These are phyloP conservation scores for Maniola hyperantus DNA, from an alignment of 2,888 invertebrate species.

Conservation along the genomic window DNA sequence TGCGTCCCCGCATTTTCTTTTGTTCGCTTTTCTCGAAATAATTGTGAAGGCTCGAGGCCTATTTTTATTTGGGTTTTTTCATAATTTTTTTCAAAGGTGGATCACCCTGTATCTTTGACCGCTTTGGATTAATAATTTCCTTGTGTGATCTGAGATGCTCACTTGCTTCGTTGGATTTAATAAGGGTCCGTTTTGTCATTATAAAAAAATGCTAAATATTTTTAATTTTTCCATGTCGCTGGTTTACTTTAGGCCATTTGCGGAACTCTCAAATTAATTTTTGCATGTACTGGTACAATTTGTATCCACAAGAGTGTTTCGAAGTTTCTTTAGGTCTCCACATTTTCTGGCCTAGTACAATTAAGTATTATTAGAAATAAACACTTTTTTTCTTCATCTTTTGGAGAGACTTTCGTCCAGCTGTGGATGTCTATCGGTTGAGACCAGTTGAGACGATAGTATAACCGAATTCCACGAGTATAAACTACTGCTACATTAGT, in stretches of 20 bases:
- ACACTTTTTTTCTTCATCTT: too few species aligned
- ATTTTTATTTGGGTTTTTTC: conserved; percentile 59
- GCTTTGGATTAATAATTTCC: conserved; percentile 45
- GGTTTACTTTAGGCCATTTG: conserved; percentile 1
- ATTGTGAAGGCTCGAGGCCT: conserved; percentile 64
- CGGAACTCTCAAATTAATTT: conserved; percentile 10
- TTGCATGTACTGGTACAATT: background rate
- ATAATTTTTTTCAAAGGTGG: conserved; percentile 49
- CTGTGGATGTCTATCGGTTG: too few species aligned
- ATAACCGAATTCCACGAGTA: too few species aligned
- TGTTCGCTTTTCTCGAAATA: conserved; percentile 58
- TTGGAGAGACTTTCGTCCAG: too few species aligned
- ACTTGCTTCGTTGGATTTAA: conserved; percentile 53
- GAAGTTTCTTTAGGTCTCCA: background rate
- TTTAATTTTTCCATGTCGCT: conserved; percentile 27
- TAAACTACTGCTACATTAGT: too few species aligned
- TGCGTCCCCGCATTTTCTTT: conserved; percentile 57
- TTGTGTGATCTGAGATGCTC: conserved; percentile 54
- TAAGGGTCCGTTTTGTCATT: conserved; percentile 31
- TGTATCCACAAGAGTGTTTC: background rate
- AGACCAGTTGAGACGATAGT: too few species aligned
- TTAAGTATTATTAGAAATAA: too few species aligned
- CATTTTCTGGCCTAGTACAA: background rate
- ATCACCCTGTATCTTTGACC: conserved; percentile 51
- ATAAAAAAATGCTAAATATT: conserved; percentile 26